Evolutionary conservation across 2,797 vertebrate genomes (phyloP).

Genomic region (Pempheris klunzingeri): DNA sequence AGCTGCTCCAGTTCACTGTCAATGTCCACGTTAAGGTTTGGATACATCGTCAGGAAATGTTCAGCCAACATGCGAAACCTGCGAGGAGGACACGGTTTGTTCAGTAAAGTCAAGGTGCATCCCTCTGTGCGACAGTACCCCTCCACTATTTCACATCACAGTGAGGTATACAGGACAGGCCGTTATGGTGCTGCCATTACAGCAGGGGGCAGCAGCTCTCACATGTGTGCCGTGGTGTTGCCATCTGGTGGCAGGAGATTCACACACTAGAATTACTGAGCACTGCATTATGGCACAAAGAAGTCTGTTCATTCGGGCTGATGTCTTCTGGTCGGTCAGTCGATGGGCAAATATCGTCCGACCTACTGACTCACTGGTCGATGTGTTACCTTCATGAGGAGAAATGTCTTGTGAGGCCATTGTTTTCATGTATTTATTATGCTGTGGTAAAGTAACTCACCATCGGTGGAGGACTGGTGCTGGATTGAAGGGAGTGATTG

Average conservation of each 20-base stretch:
- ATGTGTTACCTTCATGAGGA: too few relatives aligned
- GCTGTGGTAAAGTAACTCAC: too few relatives aligned
- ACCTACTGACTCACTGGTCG: too few relatives aligned
- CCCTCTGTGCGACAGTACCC: background rate
- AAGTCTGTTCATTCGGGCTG: background rate
- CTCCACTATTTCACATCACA: background rate
- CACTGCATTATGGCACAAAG: too few relatives aligned
- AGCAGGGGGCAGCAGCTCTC: background rate
- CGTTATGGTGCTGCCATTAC: background rate
- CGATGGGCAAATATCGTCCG: too few relatives aligned
- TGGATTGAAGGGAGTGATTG: too few relatives aligned
- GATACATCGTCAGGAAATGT: constrained; percentile 87
- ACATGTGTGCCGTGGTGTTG: constrained; percentile 3
- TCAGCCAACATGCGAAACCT: constrained; percentile 87
- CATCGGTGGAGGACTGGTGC: too few relatives aligned
- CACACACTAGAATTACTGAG: background rate
- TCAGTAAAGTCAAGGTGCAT: background rate
- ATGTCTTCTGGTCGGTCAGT: too few relatives aligned
- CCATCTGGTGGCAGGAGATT: constrained; percentile 55
- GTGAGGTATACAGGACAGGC: background rate
- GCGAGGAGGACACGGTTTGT: background rate
- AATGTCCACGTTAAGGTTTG: constrained; percentile 84
- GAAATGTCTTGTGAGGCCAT: too few relatives aligned
- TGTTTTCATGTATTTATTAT: too few relatives aligned
- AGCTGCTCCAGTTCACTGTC: constrained; percentile 85